Evolutionary conservation across 2,797 vertebrate species (phyloP), one percentile per base, ranked within the genome.

Genomic region (Florisuga fusca): DNA sequence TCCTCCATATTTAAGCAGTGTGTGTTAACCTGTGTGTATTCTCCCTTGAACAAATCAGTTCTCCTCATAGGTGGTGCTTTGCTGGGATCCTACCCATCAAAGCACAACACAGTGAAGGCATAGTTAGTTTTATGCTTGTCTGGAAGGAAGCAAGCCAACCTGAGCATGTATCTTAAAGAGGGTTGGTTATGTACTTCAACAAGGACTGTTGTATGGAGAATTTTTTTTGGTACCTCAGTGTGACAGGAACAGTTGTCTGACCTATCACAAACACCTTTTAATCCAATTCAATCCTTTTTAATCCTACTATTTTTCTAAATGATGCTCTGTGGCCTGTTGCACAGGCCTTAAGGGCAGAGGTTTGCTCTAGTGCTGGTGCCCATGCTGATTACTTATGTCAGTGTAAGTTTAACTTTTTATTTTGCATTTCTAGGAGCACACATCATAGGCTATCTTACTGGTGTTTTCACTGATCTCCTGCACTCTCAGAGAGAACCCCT

Each of bases 401-500:
- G 12, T 1, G 29, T 31, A 59, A 58, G 6, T 58, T 57, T 6
- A 0, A 26, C 75, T 67, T 86, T 62, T 68, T 62, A 38, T 77
- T 79, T 89, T 87, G 33, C 17, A 77, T 93, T 81, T 55, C 27
- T 92, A 96, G 94, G 96, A 98, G 98, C 96, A 29, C 96, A 95
- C 53, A 59, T 99, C 0, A 46, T 97, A 78, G 97, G 97, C 2
- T 99, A 99, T 83, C 93, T 99, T 91, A 97, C 95, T 16, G 96
- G 98, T 0, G 99, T 99, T 73, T 98, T 99, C 45, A 98, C 97
- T 3, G 99, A 99, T 63, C 96, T 99, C 33, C 98, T 99, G 20
- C 99, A 99, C 96, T 98, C 97, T 88, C 99, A 99, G 97, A 98
- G 98, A 81, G 99, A 99, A 57, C 99, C 99, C 0, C 97, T 99